phyloP scores from a whole-genome alignment of 2,113 vertebrate genomes.

The Prunella himalayana region DNA sequence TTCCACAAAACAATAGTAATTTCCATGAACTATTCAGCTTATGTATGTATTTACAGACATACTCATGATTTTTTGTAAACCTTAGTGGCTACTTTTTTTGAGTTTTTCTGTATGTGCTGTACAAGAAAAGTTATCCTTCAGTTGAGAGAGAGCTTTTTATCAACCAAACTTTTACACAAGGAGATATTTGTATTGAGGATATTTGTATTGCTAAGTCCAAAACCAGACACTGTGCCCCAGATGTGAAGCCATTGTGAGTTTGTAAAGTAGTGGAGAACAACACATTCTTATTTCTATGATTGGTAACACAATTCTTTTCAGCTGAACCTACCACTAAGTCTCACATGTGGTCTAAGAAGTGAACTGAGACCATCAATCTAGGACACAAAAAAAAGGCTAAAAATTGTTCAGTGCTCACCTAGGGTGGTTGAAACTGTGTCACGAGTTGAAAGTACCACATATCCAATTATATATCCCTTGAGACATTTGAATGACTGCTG shows the following conservation, averaged over 20 bases:
- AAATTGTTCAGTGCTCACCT: not conserved
- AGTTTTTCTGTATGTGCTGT: fast-evolving
- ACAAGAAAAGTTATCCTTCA: not conserved
- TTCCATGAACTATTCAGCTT: not conserved
- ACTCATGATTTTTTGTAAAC: not conserved
- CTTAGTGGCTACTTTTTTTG: not conserved
- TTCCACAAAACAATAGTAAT: not conserved
- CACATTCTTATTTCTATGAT: not conserved
- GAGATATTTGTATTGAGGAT: not conserved
- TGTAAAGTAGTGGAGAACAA: not conserved
- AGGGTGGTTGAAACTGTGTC: not conserved
- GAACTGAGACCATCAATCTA: not conserved
- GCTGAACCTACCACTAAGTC: not conserved
- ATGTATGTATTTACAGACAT: not conserved
- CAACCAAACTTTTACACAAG: not conserved
- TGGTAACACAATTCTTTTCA: not conserved
- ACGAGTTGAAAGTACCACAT: not conserved
- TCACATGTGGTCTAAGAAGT: not conserved
- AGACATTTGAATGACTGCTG: not conserved
- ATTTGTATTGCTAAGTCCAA: not conserved
- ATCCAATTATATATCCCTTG: not conserved
- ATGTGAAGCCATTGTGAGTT: not conserved
- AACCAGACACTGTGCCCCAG: not conserved
- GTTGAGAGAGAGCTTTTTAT: not conserved
- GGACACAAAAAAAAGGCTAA: not conserved